phyloP scores from a whole-genome alignment of 2,888 invertebrate genomes.

The Himalopsyche anomala region DNA sequence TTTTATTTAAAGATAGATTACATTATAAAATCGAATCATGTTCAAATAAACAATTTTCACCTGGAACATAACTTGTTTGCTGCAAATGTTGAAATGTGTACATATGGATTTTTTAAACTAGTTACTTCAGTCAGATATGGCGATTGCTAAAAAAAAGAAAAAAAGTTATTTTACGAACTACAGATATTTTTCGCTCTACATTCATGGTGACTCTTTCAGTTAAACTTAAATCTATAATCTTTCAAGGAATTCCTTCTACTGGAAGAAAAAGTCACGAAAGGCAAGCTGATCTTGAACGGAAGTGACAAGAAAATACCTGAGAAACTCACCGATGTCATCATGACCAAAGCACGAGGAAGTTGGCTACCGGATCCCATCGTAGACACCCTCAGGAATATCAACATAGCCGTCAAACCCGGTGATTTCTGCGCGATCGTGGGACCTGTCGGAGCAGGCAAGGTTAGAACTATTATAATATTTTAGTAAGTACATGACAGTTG shows the following conservation, averaged over 20 bases:
- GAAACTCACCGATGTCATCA: constrained; percentile 69
- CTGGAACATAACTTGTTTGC: too few relatives aligned
- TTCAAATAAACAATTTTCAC: too few relatives aligned
- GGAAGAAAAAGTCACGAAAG: constrained; percentile 70
- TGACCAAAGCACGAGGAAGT: constrained; percentile 73
- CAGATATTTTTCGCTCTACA: too few relatives aligned
- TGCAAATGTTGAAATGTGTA: too few relatives aligned
- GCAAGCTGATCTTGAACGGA: constrained; percentile 60
- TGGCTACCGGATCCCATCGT: constrained; percentile 74
- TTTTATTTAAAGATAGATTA: too few relatives aligned
- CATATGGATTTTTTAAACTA: too few relatives aligned
- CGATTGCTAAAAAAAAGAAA: too few relatives aligned
- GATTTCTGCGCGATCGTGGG: constrained; percentile 83
- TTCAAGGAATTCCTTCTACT: constrained; percentile 71
- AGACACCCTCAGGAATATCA: constrained; percentile 77
- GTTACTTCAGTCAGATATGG: too few relatives aligned
- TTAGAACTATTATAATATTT: constrained; percentile 66
- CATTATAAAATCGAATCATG: too few relatives aligned
- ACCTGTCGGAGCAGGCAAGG: constrained; percentile 87
- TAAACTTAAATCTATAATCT: constrained; percentile 16
- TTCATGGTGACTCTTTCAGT: too few relatives aligned
- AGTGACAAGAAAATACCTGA: constrained; percentile 68
- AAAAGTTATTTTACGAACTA: too few relatives aligned
- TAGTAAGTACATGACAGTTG: too few relatives aligned
- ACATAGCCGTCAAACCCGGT: constrained; percentile 75